A percentile compares a stretch with the other conserved stretches of the same genome.
Evolutionary conservation across 2,888 invertebrate genomes (phyloP).

Genomic region (Zygaena filipendulae): DNA sequence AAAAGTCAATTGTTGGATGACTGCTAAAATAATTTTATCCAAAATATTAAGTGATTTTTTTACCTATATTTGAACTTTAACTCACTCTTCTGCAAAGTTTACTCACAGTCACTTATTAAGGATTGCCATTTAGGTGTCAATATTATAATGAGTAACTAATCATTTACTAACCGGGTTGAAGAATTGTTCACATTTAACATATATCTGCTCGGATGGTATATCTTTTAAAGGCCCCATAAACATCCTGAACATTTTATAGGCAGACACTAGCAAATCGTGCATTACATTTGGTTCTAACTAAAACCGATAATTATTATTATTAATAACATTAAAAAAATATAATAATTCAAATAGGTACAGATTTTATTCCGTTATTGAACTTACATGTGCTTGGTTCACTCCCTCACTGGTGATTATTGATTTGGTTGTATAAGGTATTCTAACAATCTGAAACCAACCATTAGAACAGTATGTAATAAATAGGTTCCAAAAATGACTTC

Average conservation of each 20-base stretch:
- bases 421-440: constrained; percentile 78
- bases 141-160: no score
- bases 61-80: no score
- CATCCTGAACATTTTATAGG: constrained; percentile 87
- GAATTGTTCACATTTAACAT: constrained; percentile 80
- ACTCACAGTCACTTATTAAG: no score
- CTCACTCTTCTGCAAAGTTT: no score
- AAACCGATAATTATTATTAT: no score
- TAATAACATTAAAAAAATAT: constrained; percentile 3
- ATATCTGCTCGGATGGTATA: constrained; percentile 71
- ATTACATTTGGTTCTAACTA: constrained; percentile 56
- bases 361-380: no score
- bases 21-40: no score
- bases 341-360: neutral
- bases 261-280: constrained; percentile 49
- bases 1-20: no score
- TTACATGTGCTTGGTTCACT: constrained; percentile 84
- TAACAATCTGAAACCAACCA: constrained; percentile 81
- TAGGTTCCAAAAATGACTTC: no score
- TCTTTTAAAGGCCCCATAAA: constrained; percentile 82
- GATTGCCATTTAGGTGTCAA: no score
- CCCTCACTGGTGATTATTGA: constrained; percentile 78
- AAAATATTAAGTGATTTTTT: no score
- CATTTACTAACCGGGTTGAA: constrained; percentile 77
- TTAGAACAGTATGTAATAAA: no score